phyloP scores from a whole-genome alignment of 2,797 vertebrate genomes.

The Hirundo rustica region DNA sequence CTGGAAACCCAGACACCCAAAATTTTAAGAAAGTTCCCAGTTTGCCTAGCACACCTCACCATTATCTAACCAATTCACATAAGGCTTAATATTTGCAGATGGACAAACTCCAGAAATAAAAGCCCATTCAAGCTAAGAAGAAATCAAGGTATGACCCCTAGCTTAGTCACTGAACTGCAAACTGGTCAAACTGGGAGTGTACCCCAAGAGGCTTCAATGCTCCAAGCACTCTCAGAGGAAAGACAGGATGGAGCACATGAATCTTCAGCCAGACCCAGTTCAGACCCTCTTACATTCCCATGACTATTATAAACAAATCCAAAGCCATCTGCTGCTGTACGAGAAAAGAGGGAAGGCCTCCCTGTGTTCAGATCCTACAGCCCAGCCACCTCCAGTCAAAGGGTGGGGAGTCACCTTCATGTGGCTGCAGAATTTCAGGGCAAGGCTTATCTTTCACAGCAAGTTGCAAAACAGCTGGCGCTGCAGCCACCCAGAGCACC shows the following conservation, averaged over 20 bases:
- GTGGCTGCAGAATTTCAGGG: not conserved
- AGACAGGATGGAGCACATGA: not conserved
- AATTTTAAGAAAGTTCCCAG: not conserved
- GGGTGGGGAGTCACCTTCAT: not conserved
- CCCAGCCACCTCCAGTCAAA: not conserved
- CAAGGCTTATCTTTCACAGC: not conserved
- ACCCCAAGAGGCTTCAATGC: not conserved
- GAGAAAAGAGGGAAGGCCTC: not conserved
- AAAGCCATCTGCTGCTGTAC: not conserved
- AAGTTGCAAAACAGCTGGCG: not conserved
- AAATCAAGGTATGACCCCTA: not conserved
- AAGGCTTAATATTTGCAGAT: not conserved
- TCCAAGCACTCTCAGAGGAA: not conserved
- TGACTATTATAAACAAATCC: not conserved
- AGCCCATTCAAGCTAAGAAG: not conserved
- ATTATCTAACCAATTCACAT: not conserved
- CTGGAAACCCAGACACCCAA: not conserved
- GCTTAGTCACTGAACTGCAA: not conserved
- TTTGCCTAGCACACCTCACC: not conserved
- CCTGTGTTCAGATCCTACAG: accelerated
- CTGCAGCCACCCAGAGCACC: not conserved
- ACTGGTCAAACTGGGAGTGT: not conserved
- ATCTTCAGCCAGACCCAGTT: not conserved
- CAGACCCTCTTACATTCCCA: not conserved
- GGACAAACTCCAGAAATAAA: not conserved